Base-by-base conservation (phyloP, 2,797 vertebrate genomes). In the Amazona ochrocephala region DNA sequence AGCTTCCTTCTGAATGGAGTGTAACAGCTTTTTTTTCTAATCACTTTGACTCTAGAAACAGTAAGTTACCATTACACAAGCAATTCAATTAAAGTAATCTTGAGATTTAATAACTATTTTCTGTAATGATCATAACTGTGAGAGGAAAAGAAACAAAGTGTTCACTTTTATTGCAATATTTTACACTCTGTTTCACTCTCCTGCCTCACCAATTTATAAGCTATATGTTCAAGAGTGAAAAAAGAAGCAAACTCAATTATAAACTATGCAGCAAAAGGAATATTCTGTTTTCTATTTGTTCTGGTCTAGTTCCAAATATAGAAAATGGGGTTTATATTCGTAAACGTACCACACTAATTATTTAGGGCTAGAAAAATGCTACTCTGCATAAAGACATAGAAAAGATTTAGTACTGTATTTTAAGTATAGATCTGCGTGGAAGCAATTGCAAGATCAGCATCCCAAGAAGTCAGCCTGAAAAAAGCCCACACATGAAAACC, bases 41-140 rank as follows among this genome's bases (percentile, higher is more conserved):
- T 74, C 13, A 37, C 67, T 76, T 41, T 7, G 72, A 68, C 34
- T 87, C 70, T 22, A 86, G 53, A 79, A 86, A 66, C 65, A 79
- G 30, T 89, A 83, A 87, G 79, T 48, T 93, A 78, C 67, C 39
- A 10, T 89, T 91, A 95, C 44, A 75, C 29, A 47, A 96, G 84
- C 88, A 96, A 95, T 96, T 96, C 56, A 95, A 90, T 94, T 96
- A 95, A 73, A 95, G 54, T n/a, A 89, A 85, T 92, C 78, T 90
- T 87, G 80, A 96, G 94, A 93, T 95, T 96, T 96, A 94, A 91
- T 96, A 96, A 92, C 83, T 95, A 72, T 91, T 88, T 96, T 94
- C 89, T 83, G 29, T 87, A 96, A 96, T 94, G 78, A 93, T 90
- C 62, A 83, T 95, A 95, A 90, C 82, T 92, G n/a, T 37, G 41